Conservation (phyloP, 2,797 vertebrate species). For the Avahi laniger region DNA sequence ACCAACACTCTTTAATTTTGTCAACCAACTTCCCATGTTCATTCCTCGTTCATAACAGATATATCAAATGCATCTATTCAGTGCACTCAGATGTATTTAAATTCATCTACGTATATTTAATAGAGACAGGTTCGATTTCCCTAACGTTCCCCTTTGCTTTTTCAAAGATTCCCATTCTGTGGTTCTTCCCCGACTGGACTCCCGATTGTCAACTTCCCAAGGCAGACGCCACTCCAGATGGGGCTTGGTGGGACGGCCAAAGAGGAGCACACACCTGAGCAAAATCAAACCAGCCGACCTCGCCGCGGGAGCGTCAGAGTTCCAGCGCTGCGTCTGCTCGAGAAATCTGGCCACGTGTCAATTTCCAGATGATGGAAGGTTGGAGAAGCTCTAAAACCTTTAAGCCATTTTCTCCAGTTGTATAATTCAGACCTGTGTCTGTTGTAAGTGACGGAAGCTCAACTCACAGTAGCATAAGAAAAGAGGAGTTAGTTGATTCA, state of each 20-base stretch:
- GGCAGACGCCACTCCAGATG: neutral
- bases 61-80: neutral
- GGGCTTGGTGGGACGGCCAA: rapidly evolving
- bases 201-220: neutral
- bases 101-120: neutral
- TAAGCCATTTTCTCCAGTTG: neutral
- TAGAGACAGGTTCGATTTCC: neutral
- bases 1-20: neutral
- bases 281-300: neutral
- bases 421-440: neutral
- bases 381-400: neutral
- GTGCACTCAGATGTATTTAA: neutral
- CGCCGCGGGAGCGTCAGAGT: rapidly evolving
- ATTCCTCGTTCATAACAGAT: neutral
- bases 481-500: neutral
- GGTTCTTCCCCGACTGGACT: neutral
- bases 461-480: neutral
- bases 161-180: neutral
- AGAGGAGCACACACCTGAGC: neutral
- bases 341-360: neutral
- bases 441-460: neutral
- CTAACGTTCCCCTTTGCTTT: neutral
- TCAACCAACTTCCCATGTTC: neutral
- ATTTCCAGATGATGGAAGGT: neutral
- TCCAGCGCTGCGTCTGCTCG: rapidly evolving